These are phyloP conservation scores for Lasioglossum vierecki DNA, from an alignment of 2,888 invertebrate species.

Conservation along the genomic window DNA sequence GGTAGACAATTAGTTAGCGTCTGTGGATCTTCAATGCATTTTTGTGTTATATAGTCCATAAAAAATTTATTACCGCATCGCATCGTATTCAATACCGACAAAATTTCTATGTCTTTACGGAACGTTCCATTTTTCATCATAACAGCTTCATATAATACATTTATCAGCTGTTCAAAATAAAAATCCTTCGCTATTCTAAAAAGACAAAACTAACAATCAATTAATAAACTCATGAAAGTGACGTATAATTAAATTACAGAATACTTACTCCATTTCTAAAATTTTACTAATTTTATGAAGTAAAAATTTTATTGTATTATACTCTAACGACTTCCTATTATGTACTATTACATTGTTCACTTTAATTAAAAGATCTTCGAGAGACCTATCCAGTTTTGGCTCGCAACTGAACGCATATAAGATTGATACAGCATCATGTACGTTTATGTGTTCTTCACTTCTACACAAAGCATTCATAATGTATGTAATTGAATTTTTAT, in stretches of 20 bases:
- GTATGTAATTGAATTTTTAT: not conserved
- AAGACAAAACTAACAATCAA: conserved; percentile 12
- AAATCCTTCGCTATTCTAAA: conserved; percentile 26
- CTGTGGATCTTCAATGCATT: conserved; percentile 83
- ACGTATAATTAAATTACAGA: not conserved
- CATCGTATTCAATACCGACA: conserved; percentile 70
- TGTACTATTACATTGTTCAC: conserved; percentile 7
- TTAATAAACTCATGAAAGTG: not conserved
- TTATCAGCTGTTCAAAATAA: conserved; percentile 77
- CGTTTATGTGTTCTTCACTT: conserved; percentile 3
- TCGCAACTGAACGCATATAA: not conserved
- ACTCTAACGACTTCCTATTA: not conserved
- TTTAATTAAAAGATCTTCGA: not conserved
- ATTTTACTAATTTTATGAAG: conserved; percentile 18
- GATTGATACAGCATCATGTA: conserved; percentile 2
- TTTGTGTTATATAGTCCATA: conserved; percentile 86
- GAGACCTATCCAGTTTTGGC: not conserved
- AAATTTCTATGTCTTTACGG: conserved; percentile 84
- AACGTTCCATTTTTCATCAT: conserved; percentile 84
- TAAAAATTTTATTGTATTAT: not conserved
- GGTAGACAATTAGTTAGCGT: conserved; percentile 82
- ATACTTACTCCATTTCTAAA: conserved; percentile 4
- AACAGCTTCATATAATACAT: conserved; percentile 83
- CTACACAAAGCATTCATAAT: conserved; percentile 69
- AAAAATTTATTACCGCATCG: conserved; percentile 86